These are phyloP conservation scores for Toxostoma redivivum DNA, from an alignment of 2,113 vertebrate genomes.

Conservation along the genomic window DNA sequence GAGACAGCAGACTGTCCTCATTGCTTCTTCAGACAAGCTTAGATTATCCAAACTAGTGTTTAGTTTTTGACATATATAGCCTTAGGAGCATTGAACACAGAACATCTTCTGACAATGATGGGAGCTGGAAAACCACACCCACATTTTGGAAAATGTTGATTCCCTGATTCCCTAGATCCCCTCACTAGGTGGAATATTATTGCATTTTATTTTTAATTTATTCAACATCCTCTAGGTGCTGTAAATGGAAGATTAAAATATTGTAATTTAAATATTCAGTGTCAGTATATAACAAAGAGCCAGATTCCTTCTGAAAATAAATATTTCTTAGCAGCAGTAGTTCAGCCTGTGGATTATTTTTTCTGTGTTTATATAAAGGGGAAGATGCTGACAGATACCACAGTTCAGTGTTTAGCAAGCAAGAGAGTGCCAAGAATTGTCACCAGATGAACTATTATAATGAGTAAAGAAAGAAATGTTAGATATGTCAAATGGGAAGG, in stretches of 20 bases:
- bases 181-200: neutral
- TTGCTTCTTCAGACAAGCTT: neutral
- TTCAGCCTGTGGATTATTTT: neutral
- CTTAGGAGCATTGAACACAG: neutral
- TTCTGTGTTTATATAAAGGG: neutral
- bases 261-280: slow-evolving; percentile 32
- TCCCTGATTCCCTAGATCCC: neutral
- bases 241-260: slow-evolving; percentile 17
- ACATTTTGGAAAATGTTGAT: neutral
- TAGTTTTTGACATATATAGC: neutral
- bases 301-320: slow-evolving; percentile 19
- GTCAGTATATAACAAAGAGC: neutral
- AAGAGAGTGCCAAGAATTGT: neutral
- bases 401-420: neutral
- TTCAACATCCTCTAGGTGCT: neutral
- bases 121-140: neutral
- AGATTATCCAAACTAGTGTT: neutral
- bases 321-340: neutral
- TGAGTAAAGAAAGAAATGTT: neutral
- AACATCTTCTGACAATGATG: neutral
- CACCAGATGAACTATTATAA: neutral
- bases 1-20: neutral
- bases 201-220: slow-evolving; percentile 32
- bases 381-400: neutral
- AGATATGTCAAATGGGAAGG: neutral